Percentiles rank a stretch among this genome's conserved stretches.
phyloP scores from a whole-genome alignment of 2,888 invertebrate genomes.

The Ochropleura plecta region DNA sequence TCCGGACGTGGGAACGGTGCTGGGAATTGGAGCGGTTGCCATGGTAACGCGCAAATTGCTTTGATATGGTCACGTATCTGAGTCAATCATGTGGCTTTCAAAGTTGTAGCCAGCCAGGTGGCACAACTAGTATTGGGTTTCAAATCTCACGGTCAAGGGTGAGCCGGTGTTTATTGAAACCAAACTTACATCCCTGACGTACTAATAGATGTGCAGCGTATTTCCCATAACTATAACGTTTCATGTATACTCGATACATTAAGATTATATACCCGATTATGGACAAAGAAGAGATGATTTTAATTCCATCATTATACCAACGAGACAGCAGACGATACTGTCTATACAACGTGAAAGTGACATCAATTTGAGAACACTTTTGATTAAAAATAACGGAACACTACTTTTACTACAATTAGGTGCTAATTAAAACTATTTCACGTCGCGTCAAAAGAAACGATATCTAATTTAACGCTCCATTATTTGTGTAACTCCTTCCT shows the following conservation, averaged over 20 bases:
- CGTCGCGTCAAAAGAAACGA: conserved; percentile 26
- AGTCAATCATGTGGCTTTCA: conserved; percentile 4
- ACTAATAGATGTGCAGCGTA: background rate
- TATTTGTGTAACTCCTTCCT: conserved; percentile 14
- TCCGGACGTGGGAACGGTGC: conserved; percentile 15
- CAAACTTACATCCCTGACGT: background rate
- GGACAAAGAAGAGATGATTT: background rate
- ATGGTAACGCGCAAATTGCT: conserved; percentile 22
- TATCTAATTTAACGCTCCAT: conserved; percentile 33
- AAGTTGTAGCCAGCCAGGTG: background rate
- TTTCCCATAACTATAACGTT: background rate
- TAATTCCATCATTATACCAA: background rate
- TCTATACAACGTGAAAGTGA: conserved; percentile 23
- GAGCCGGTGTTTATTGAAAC: background rate
- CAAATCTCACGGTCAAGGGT: background rate
- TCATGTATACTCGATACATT: no score
- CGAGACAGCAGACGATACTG: background rate
- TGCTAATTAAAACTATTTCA: conserved; percentile 39
- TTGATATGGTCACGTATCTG: conserved; percentile 38
- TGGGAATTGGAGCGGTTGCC: conserved; percentile 9
- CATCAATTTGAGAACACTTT: conserved; percentile 25
- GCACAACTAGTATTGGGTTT: background rate
- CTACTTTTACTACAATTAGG: conserved; percentile 33
- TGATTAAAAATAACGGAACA: conserved; percentile 33
- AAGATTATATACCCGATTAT: no score